Evolutionary conservation across 1,140 invertebrate genomes (phyloP).

Genomic region (Monochamus saltuarius): DNA sequence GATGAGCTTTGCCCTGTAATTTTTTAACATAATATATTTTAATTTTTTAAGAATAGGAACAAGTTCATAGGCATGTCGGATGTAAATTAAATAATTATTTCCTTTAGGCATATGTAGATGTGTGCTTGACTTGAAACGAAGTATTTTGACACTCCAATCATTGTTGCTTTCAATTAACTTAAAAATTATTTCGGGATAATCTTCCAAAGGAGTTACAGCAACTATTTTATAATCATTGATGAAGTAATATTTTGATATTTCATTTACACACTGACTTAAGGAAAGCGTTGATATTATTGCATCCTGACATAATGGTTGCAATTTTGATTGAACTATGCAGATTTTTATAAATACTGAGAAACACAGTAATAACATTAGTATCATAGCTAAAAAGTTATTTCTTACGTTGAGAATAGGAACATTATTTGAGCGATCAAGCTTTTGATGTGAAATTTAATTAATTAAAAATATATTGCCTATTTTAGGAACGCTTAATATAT

Average conservation of each 20-base stretch:
- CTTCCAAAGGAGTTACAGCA: neutral
- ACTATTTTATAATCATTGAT: neutral
- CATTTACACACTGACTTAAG: slow-evolving; percentile 5
- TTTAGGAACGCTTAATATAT: too few species aligned
- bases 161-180: neutral
- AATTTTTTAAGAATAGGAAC: neutral
- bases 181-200: neutral
- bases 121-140: neutral
- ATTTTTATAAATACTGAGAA: too few species aligned
- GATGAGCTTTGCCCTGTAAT: too few species aligned
- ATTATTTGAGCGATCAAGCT: too few species aligned
- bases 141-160: neutral
- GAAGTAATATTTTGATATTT: slow-evolving; percentile 4
- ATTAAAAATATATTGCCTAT: too few species aligned
- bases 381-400: too few species aligned
- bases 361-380: too few species aligned
- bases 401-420: too few species aligned
- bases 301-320: too few species aligned
- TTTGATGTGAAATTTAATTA: too few species aligned
- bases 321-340: too few species aligned
- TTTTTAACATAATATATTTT: too few species aligned
- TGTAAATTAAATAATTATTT: slow-evolving; percentile 10
- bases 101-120: neutral
- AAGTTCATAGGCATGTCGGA: slow-evolving; percentile 20
- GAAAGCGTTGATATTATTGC: neutral